Base-by-base conservation (phyloP, 2,797 vertebrate genomes). In the Adrianichthys oophorus region DNA sequence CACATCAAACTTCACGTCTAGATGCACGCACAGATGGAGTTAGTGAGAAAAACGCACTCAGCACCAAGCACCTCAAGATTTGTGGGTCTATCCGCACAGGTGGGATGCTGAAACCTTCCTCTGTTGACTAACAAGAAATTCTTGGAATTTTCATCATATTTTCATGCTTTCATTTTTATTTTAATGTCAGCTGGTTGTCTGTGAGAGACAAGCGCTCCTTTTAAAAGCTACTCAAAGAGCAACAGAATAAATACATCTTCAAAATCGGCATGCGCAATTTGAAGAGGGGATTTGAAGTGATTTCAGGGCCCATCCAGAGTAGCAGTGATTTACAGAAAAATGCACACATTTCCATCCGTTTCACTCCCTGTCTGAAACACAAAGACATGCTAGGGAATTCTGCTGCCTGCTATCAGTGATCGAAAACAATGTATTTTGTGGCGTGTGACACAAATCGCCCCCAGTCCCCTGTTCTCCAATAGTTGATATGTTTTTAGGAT, bases 81-180 rank as follows among this genome's bases (percentile, higher is more conserved):
- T 58, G 46, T 24, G 47, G 51, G 68, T 52, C 62, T 29, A 48
- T 19, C 55, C 51, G 45, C 48, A 66, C 41, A 56, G 15, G 54
- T 54, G 47, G 45, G 58, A 49, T 16, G 51, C 15, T 19, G 10
- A 37, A 67, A 51, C 42, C 54, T 52, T 1, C 53, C 56, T 59
- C 57, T 78, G 65, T 85, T 87, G 85, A 69, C 73, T 74, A 74
- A 88, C 83, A 44, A 82, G 82, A 82, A 23, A 80, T 79, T 76
- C 61, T 69, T 56, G 65, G 48, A 56, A 69, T 78, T 78, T 46
- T 68, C 41, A 23, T 43, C 56, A 70, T 80, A 26, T 59, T 82
- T 82, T 68, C 13, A 83, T 79, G 64, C 65, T 54, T 72, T 76
- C 24, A 44, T 79, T 74, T 84, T 72, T 78, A 72, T 85, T 87